Conservation (phyloP, 1,140 invertebrate genomes). For the Coboldia fuscipes region DNA sequence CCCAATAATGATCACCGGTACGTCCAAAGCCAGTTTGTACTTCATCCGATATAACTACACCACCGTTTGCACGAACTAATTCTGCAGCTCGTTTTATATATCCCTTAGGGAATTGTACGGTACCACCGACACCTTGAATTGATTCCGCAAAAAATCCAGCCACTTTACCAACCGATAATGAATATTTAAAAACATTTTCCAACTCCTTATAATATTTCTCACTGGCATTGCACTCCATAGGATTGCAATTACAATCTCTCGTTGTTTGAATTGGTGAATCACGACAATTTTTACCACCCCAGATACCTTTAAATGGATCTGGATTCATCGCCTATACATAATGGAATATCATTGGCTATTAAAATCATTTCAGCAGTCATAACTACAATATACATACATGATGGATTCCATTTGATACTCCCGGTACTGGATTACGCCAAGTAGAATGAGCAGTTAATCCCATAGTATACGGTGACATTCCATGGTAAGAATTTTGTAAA, state of each 20-base stretch:
- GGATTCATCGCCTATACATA: constrained; percentile 57
- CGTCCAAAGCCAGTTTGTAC: constrained; percentile 91
- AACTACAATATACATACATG: constrained; percentile 43
- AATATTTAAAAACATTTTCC: constrained; percentile 52
- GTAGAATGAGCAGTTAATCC: constrained; percentile 58
- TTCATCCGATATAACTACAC: constrained; percentile 82
- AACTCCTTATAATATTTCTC: constrained; percentile 68
- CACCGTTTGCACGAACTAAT: constrained; percentile 56
- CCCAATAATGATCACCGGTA: constrained; percentile 88
- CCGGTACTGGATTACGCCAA: constrained; percentile 57
- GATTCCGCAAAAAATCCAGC: constrained; percentile 87
- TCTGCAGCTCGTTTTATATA: constrained; percentile 68
- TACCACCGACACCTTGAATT: constrained; percentile 83
- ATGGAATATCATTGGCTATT: constrained; percentile 3
- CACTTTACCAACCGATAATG: constrained; percentile 44
- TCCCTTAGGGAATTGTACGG: constrained; percentile 76
- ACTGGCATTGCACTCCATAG: constrained; percentile 40
- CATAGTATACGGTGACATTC: constrained; percentile 62
- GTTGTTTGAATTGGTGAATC: constrained; percentile 66
- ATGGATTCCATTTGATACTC: constrained; percentile 50
- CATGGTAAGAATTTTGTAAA: constrained; percentile 76
- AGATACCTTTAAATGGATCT: constrained; percentile 71
- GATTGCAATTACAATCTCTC: constrained; percentile 40
- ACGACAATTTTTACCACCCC: constrained; percentile 70
- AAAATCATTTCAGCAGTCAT: background rate